Evolutionary conservation across 2,888 invertebrate species (phyloP).

Genomic region (Hydropsyche betteni): DNA sequence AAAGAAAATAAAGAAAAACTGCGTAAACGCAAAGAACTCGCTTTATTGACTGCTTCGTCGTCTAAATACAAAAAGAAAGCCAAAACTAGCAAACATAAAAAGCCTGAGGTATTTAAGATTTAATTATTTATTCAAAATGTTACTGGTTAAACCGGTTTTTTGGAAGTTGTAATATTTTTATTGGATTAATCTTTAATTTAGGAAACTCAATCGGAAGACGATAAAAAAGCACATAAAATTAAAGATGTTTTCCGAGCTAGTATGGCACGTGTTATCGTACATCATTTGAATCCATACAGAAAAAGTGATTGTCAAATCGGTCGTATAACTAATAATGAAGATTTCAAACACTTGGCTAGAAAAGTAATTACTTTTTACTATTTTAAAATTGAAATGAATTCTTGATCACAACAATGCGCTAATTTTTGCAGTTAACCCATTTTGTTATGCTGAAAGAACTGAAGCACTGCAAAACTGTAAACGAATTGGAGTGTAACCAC

Average conservation of each 20-base stretch:
- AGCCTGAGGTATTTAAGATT: neutral
- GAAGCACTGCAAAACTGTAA: slow-evolving; percentile 87
- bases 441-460: slow-evolving; percentile 95
- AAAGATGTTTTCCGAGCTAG: slow-evolving; percentile 86
- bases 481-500: slow-evolving; percentile 86
- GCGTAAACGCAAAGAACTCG: slow-evolving; percentile 70
- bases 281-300: slow-evolving; percentile 87
- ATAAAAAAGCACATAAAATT: slow-evolving; percentile 71
- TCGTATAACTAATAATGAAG: slow-evolving; percentile 86
- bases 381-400: slow-evolving; percentile 2
- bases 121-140: too few species aligned
- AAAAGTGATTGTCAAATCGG: slow-evolving; percentile 86
- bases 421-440: slow-evolving; percentile 81
- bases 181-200: neutral
- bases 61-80: slow-evolving; percentile 58
- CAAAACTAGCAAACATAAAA: slow-evolving; percentile 52
- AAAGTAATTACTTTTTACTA: slow-evolving; percentile 70
- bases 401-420: slow-evolving; percentile 1
- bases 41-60: slow-evolving; percentile 54
- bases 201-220: slow-evolving; percentile 53
- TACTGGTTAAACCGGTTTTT: neutral
- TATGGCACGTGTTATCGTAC: slow-evolving; percentile 84
- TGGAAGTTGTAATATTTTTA: neutral
- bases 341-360: slow-evolving; percentile 93
- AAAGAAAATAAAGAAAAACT: slow-evolving; percentile 83